Evolutionary conservation across 2,888 invertebrate species (phyloP).

Genomic region (Mesorhabditis sp.): DNA sequence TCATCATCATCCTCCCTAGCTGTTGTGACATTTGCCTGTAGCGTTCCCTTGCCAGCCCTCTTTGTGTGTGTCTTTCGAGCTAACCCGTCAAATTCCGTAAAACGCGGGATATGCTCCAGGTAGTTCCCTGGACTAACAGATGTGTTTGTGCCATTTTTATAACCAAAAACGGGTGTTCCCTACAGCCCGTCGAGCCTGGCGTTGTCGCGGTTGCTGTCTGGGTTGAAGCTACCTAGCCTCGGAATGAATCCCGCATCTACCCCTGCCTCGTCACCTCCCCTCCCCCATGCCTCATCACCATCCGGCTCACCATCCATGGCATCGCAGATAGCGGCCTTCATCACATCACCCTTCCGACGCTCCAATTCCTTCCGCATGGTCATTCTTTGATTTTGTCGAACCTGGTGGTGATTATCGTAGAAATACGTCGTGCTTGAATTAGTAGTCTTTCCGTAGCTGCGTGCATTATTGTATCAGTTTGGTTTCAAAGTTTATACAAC

Average conservation of each 20-base stretch:
- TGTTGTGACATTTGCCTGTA: slow-evolving; percentile 2
- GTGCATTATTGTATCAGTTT: no score
- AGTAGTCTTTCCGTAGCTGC: no score
- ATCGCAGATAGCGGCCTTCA: slow-evolving; percentile 5
- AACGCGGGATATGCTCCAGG: no score
- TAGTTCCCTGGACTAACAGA: no score
- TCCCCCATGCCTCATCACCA: slow-evolving; percentile 1
- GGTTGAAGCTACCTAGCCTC: neutral
- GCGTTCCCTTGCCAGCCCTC: neutral
- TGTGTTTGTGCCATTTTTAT: no score
- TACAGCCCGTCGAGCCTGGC: slow-evolving; percentile 5
- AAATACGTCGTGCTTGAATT: no score
- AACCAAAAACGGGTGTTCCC: neutral
- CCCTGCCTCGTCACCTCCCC: neutral
- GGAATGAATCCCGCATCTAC: neutral
- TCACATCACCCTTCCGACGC: slow-evolving; percentile 30
- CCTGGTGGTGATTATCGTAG: neutral
- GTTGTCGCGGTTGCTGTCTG: slow-evolving; percentile 8
- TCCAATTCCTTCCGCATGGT: slow-evolving; percentile 42
- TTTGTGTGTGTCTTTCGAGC: slow-evolving; percentile 2
- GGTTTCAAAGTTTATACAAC: no score
- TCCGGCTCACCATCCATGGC: neutral
- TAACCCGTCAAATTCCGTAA: slow-evolving; percentile 10
- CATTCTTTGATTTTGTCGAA: slow-evolving; percentile 7
- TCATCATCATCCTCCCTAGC: neutral